Percentiles rank a stretch among this genome's conserved stretches.
These are phyloP conservation scores for Pedetes capensis DNA, from an alignment of 2,113 vertebrate species.

Conservation along the genomic window DNA sequence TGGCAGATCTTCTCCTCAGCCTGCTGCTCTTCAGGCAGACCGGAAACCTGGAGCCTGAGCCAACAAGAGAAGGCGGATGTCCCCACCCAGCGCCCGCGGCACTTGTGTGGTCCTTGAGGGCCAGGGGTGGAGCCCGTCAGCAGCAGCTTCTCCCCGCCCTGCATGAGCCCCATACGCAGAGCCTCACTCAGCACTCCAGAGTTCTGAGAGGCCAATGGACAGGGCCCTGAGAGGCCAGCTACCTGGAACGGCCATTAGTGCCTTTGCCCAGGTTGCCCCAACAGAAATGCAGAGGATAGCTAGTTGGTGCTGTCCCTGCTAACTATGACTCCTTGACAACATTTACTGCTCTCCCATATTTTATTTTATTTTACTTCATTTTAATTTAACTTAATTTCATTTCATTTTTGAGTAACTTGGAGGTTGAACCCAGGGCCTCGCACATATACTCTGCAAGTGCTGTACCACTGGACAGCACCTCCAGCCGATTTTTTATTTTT, in stretches of 20 bases:
- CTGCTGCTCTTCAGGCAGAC: not conserved
- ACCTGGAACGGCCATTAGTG: accelerated
- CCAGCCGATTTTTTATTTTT: too few relatives aligned
- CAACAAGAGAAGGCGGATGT: accelerated
- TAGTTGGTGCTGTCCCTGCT: not conserved
- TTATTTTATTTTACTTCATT: too few relatives aligned
- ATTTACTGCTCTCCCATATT: not conserved
- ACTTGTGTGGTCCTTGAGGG: accelerated
- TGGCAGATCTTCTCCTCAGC: not conserved
- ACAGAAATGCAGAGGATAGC: not conserved
- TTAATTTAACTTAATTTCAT: too few relatives aligned
- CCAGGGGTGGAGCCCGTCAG: accelerated
- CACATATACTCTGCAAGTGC: too few relatives aligned
- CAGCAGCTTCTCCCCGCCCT: not conserved
- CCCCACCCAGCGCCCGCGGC: accelerated
- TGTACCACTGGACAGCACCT: too few relatives aligned
- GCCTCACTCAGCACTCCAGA: not conserved
- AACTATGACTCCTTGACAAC: not conserved
- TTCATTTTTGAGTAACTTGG: too few relatives aligned
- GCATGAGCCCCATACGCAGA: not conserved
- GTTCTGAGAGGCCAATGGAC: not conserved
- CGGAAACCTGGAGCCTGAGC: accelerated
- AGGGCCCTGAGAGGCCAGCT: not conserved
- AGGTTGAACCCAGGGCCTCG: too few relatives aligned
- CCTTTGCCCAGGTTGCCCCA: not conserved